A percentile compares a stretch with the other conserved stretches of the same genome.
Evolutionary conservation across 2,797 vertebrate genomes (phyloP).

Genomic region (Hafferia zeledoni): DNA sequence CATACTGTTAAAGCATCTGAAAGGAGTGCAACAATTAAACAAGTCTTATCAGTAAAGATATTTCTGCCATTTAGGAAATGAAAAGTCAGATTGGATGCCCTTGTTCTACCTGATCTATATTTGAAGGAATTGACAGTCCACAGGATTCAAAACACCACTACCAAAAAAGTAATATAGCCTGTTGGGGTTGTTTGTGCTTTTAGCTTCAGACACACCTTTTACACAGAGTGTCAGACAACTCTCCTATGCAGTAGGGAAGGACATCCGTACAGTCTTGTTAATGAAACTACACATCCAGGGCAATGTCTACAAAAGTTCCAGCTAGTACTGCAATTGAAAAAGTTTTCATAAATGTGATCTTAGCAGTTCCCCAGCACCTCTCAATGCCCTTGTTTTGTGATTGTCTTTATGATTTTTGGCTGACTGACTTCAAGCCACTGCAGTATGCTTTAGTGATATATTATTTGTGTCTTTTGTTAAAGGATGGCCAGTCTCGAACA

Average conservation of each 20-base stretch:
- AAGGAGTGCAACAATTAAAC: not conserved
- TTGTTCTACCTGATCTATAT: not conserved
- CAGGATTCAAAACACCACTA: not conserved
- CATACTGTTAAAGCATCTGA: not conserved
- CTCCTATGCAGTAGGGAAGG: not conserved
- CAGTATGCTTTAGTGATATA: not conserved
- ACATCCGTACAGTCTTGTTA: not conserved
- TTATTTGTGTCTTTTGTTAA: slow-evolving; percentile 45
- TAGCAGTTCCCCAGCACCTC: not conserved
- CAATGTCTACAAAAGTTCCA: not conserved
- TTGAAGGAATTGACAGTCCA: not conserved
- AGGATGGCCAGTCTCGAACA: slow-evolving; percentile 98
- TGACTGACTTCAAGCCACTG: not conserved
- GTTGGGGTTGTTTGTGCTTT: not conserved
- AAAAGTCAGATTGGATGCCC: not conserved
- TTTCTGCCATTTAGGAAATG: not conserved
- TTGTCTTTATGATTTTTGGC: not conserved
- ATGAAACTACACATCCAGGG: not conserved
- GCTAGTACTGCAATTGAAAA: not conserved
- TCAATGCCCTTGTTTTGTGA: not conserved
- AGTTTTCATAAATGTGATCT: not conserved
- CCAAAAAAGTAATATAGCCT: not conserved
- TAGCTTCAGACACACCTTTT: not conserved
- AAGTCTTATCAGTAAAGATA: not conserved
- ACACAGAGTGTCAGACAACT: not conserved